Conservation (phyloP, 2,113 vertebrate species). For the Percopsis transmontana region DNA sequence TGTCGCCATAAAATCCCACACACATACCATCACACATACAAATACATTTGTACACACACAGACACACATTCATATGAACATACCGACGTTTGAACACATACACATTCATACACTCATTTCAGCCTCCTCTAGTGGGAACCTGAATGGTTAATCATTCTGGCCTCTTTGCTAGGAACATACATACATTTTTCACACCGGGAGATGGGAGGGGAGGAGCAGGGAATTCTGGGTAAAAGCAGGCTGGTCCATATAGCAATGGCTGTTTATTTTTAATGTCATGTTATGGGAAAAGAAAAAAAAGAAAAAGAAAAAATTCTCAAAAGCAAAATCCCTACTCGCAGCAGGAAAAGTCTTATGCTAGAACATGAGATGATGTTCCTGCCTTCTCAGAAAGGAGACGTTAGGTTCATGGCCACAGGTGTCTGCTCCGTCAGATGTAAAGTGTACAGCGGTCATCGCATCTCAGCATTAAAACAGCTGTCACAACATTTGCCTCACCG, state of each 20-base stretch:
- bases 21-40: not conserved
- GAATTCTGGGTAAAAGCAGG: conserved; percentile 41
- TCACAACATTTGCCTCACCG: conserved; percentile 30
- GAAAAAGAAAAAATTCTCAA: no score
- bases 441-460: conserved; percentile 11
- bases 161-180: conserved; percentile 64
- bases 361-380: not conserved
- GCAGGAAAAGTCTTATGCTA: no score
- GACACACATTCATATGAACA: conserved; percentile 23
- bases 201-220: conserved; percentile 39
- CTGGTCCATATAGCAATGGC: not conserved
- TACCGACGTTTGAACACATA: no score
- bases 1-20: conserved; percentile 1
- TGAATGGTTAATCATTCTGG: conserved; percentile 73
- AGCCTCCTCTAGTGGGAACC: conserved; percentile 62
- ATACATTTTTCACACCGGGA: conserved; percentile 68
- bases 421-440: conserved; percentile 24
- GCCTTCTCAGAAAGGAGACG: not conserved
- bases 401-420: not conserved
- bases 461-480: conserved; percentile 27
- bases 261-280: not conserved
- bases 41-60: not conserved
- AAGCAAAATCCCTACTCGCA: no score
- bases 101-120: conserved; percentile 12
- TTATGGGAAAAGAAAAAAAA: not conserved